phyloP scores from a whole-genome alignment of 2,113 vertebrate species.

The Herpailurus yagouaroundi region DNA sequence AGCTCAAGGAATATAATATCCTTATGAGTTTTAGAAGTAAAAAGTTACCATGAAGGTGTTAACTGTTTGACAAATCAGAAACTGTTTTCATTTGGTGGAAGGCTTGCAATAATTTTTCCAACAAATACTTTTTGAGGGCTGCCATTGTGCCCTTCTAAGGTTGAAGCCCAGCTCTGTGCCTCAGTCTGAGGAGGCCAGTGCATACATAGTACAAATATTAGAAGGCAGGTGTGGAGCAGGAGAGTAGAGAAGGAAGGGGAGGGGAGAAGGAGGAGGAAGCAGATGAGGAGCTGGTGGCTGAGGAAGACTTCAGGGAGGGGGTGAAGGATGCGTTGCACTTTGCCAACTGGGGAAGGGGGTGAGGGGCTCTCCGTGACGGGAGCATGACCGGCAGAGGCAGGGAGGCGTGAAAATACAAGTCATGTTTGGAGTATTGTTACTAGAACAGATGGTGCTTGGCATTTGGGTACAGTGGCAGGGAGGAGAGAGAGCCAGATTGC shows the following conservation, averaged over 20 bases:
- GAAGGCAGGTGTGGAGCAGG: background rate
- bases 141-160: background rate
- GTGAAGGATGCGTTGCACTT: background rate
- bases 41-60: conserved; percentile 37
- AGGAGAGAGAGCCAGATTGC: conserved; percentile 67
- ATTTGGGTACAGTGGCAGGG: conserved; percentile 65
- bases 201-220: background rate
- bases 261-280: no score
- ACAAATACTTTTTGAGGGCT: background rate
- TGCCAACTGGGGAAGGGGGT: background rate
- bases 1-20: background rate
- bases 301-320: background rate
- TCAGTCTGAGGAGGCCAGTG: background rate
- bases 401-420: conserved; percentile 49
- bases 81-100: conserved; percentile 44
- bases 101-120: conserved; percentile 8
- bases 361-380: background rate
- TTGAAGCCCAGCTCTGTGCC: background rate
- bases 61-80: conserved; percentile 54
- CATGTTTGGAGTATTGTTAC: conserved; percentile 47
- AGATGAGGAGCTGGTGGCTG: background rate
- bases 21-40: conserved; percentile 20
- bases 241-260: no score
- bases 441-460: conserved; percentile 65
- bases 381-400: conserved; percentile 5